These are phyloP conservation scores for Umimayanthus kanabou DNA, from an alignment of 92 coral and sea anemone species.

Conservation along the genomic window DNA sequence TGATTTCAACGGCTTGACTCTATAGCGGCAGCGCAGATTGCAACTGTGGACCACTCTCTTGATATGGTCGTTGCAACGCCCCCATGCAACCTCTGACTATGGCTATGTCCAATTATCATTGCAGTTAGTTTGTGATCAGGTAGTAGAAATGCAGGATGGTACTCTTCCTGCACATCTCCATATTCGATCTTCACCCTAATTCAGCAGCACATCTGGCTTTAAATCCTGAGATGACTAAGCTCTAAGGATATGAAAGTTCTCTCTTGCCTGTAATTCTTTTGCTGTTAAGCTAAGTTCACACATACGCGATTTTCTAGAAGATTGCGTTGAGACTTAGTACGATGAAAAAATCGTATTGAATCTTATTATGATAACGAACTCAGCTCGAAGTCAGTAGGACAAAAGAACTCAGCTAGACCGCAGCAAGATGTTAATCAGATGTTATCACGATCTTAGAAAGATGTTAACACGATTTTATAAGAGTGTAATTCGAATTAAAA, in stretches of 20 bases:
- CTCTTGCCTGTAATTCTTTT: conserved; percentile 37
- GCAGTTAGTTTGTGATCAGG: conserved; percentile 38
- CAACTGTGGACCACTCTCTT: conserved; percentile 56
- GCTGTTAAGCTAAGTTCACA: too few species aligned
- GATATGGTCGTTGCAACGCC: conserved; percentile 63
- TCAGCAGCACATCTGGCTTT: conserved; percentile 24
- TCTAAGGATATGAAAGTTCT: conserved; percentile 23
- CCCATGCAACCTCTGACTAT: conserved; percentile 62
- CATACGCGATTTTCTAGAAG: too few species aligned
- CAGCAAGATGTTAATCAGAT: too few species aligned
- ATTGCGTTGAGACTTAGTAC: too few species aligned
- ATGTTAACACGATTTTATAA: too few species aligned
- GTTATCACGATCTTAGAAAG: too few species aligned
- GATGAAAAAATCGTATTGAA: too few species aligned
- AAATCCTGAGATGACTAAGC: conserved; percentile 20
- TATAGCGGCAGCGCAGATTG: conserved; percentile 46
- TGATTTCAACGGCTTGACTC: conserved; percentile 45
- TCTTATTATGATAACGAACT: too few species aligned
- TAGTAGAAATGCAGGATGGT: conserved; percentile 57
- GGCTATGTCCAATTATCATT: conserved; percentile 49
- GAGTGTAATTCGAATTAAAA: too few species aligned
- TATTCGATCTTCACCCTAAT: conserved; percentile 42
- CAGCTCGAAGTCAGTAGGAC: too few species aligned
- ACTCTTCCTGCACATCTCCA: conserved; percentile 56
- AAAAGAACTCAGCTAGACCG: too few species aligned